Percentiles rank a stretch among this genome's conserved stretches.
phyloP scores from a whole-genome alignment of 1,140 invertebrate species.

The Drosophila sproati region DNA sequence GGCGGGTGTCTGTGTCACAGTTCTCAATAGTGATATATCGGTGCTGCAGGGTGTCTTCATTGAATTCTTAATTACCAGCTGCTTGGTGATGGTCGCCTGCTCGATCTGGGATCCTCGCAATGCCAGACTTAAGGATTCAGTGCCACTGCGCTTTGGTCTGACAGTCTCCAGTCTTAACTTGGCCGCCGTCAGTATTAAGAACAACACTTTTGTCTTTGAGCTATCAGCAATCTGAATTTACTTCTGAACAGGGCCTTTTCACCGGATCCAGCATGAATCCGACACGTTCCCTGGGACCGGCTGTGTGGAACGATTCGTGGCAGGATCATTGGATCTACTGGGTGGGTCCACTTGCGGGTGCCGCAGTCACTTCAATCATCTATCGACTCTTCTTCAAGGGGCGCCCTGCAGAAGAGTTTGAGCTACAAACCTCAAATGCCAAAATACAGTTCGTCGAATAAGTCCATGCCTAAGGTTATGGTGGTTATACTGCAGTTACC shows the following conservation, averaged over 20 bases:
- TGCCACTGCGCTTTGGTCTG: slow-evolving; percentile 87
- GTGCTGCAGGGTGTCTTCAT: slow-evolving; percentile 85
- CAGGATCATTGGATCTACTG: slow-evolving; percentile 92
- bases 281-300: slow-evolving; percentile 91
- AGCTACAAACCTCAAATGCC: slow-evolving; percentile 42
- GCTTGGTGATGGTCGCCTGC: slow-evolving; percentile 88
- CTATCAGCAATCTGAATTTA: not conserved
- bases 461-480: slow-evolving; percentile 22
- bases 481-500: not conserved
- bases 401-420: slow-evolving; percentile 38
- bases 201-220: not conserved
- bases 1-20: slow-evolving; percentile 87
- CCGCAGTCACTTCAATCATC: slow-evolving; percentile 86
- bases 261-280: slow-evolving; percentile 93
- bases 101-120: slow-evolving; percentile 88
- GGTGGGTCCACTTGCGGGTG: slow-evolving; percentile 89
- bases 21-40: slow-evolving; percentile 85
- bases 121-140: slow-evolving; percentile 85
- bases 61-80: slow-evolving; percentile 87
- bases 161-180: slow-evolving; percentile 87
- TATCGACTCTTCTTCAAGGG: slow-evolving; percentile 86
- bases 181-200: slow-evolving; percentile 81
- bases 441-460: slow-evolving; percentile 57
- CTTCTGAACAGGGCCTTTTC: slow-evolving; percentile 86
- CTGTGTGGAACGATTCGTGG: slow-evolving; percentile 90